These are phyloP conservation scores for Romanogobio albipinnatus DNA, from an alignment of 2,113 vertebrate genomes.

Conservation along the genomic window DNA sequence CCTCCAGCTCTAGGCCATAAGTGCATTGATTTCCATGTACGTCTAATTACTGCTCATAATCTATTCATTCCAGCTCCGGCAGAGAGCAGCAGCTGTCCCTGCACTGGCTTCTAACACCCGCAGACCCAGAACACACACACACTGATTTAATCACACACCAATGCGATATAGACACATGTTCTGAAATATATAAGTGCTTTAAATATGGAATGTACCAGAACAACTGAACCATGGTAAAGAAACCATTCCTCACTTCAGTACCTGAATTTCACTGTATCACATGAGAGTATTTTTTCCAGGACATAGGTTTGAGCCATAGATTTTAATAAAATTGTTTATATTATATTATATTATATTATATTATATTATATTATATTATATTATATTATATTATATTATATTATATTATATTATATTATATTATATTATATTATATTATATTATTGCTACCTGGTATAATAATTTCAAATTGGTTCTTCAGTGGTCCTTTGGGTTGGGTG, in stretches of 20 bases:
- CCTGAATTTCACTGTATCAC: not conserved
- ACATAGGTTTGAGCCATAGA: not conserved
- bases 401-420: not conserved
- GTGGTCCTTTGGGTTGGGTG: too few relatives aligned
- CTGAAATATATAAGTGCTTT: not conserved
- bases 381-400: not conserved
- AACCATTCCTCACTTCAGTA: not conserved
- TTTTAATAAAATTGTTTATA: not conserved
- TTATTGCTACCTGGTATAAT: too few relatives aligned
- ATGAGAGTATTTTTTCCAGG: not conserved
- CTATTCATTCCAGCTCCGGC: constrained; percentile 98
- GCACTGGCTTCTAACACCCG: constrained; percentile 80
- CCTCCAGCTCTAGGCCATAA: constrained; percentile 61
- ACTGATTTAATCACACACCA: not conserved
- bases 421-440: not conserved
- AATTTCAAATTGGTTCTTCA: too few relatives aligned
- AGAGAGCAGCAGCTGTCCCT: constrained; percentile 98
- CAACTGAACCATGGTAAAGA: not conserved
- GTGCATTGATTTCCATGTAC: constrained; percentile 99
- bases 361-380: not conserved
- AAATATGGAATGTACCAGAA: not conserved
- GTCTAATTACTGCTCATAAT: constrained; percentile 99
- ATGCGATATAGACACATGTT: constrained; percentile 13
- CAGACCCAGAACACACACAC: constrained; percentile 49
- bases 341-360: not conserved